A percentile compares a stretch with the other conserved stretches of the same genome.
Evolutionary conservation across 2,888 invertebrate species (phyloP).

Genomic region (Sturmia bella): DNA sequence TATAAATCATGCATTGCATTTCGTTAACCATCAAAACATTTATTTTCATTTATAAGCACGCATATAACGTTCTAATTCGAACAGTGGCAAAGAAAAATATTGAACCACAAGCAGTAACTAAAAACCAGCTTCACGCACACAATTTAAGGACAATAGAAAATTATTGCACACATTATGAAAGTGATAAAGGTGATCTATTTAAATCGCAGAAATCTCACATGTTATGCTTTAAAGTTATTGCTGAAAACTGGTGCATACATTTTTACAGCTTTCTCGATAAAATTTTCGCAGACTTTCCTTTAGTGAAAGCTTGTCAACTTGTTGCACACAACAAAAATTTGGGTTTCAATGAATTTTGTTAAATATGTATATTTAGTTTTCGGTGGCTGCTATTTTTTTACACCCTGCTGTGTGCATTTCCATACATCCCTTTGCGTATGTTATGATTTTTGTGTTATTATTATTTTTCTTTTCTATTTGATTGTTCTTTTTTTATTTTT

Average conservation of each 20-base stretch:
- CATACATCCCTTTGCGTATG: constrained; percentile 71
- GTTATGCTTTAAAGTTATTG: too few relatives aligned
- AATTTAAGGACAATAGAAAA: too few relatives aligned
- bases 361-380: too few relatives aligned
- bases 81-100: background rate
- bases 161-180: too few relatives aligned
- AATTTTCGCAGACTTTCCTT: too few relatives aligned
- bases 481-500: constrained; percentile 1
- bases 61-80: background rate
- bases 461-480: constrained; percentile 31
- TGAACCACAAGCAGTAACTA: background rate
- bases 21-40: constrained; percentile 69
- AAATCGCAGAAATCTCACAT: too few relatives aligned
- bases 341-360: background rate
- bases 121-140: too few relatives aligned
- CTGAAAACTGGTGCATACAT: too few relatives aligned
- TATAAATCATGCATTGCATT: constrained; percentile 72
- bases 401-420: background rate
- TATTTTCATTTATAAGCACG: constrained; percentile 63
- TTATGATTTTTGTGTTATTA: constrained; percentile 62
- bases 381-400: constrained; percentile 39
- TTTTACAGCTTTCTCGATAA: too few relatives aligned
- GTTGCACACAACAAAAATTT: background rate
- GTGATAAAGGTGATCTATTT: too few relatives aligned
- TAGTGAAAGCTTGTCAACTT: background rate